Conservation (phyloP, 2,113 vertebrate species). For the Natator depressus region DNA sequence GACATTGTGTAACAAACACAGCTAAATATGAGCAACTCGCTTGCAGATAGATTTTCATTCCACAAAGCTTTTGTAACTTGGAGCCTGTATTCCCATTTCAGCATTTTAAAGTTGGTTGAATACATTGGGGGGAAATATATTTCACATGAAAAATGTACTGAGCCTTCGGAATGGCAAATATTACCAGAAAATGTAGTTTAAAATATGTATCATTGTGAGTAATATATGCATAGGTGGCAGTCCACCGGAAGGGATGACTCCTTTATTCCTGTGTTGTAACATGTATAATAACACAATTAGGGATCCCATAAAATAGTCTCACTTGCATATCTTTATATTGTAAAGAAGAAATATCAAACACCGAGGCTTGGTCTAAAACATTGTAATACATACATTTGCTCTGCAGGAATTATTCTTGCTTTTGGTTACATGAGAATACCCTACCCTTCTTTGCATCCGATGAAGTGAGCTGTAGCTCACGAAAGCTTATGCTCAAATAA, state of each 20-base stretch:
- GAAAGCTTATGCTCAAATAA: too few species aligned
- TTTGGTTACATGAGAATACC: background rate
- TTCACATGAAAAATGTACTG: constrained; percentile 42
- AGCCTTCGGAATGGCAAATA: constrained; percentile 29
- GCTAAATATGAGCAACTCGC: background rate
- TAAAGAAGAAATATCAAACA: background rate
- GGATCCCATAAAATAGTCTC: background rate
- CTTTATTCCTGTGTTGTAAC: background rate
- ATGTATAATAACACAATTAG: background rate
- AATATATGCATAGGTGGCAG: background rate
- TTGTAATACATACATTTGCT: background rate
- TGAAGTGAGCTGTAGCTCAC: too few species aligned
- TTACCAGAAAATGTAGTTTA: constrained; percentile 29
- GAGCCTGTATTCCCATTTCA: constrained; percentile 40
- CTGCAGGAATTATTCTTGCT: background rate
- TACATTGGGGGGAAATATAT: constrained; percentile 1
- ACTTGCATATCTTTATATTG: background rate
- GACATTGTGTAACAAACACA: constrained; percentile 58
- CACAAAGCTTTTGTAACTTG: constrained; percentile 10
- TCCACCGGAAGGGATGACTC: background rate
- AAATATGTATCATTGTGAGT: constrained; percentile 13
- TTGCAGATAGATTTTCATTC: constrained; percentile 52
- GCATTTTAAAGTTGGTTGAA: constrained; percentile 62
- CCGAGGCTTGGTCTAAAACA: background rate
- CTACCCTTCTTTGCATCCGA: too few species aligned